Evolutionary conservation across 2,888 invertebrate genomes (phyloP), one percentile per base, ranked within the genome.

Genomic region (Incurvaria masculella): DNA sequence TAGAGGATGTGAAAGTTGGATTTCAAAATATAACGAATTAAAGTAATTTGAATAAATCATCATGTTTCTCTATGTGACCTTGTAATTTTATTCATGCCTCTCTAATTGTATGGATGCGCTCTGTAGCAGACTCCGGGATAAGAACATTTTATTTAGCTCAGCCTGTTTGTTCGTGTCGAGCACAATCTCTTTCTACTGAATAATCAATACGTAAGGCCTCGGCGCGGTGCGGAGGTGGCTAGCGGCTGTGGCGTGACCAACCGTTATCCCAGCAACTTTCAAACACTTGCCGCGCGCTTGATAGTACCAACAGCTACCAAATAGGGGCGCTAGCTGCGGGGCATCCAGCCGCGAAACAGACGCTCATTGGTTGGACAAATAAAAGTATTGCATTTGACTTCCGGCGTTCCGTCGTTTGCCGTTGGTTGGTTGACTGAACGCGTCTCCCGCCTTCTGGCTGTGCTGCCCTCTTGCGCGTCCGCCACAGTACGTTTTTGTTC

Each of bases 401-500:
- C 33, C 33, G n/a, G 2, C 26, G 18, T 14, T 20, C 3, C 23
- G 21, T 11, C 14, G 17, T 39, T 23, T n/a, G 42, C 42, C 41
- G 42, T 17, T 23, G 39, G 20, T 20, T n/a, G 4, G 27, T 17
- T 43, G 8, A 16, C 21, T 6, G 8, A 2, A 21, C 4, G 21
- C 16, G 23, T 47, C 44, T 47, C 47, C 47, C 43, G 26, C 39
- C 47, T 11, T 52, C 49, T 52, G 44, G 61, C 63, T 58, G 62
- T 63, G 68, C 72, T 68, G 70, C 74, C 73, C 72, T 74, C 73
- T 73, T 69, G 69, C 62, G 62, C 69, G 59, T 57, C 61, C 56
- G 55, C 54, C 53, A 51, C 66, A 63, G 66, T 65, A 63, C 71
- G 69, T 72, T 72, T 71, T 72, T 72, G 75, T 75, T 76, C 73